Conservation (phyloP, 2,113 vertebrate genomes). For the Collichthys lucidus region DNA sequence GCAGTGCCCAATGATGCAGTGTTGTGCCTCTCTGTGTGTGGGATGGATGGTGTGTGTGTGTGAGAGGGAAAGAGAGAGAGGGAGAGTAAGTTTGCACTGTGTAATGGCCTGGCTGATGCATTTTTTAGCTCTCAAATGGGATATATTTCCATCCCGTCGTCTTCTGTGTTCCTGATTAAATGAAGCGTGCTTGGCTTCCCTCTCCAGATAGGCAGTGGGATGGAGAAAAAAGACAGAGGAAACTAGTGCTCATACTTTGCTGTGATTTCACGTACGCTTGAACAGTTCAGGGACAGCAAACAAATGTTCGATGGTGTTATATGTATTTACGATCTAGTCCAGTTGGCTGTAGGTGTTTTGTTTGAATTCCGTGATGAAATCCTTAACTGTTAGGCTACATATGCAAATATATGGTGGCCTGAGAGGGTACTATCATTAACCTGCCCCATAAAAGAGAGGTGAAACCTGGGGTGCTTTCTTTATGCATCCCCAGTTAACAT, state of each 20-base stretch:
- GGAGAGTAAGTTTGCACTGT: slow-evolving; percentile 28
- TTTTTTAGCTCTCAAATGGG: slow-evolving; percentile 73
- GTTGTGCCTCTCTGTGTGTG: slow-evolving; percentile 51
- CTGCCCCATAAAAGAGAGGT: slow-evolving; percentile 38
- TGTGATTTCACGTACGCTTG: slow-evolving; percentile 44
- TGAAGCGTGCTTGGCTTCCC: slow-evolving; percentile 60
- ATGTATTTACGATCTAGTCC: slow-evolving; percentile 49
- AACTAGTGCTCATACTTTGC: slow-evolving; percentile 46
- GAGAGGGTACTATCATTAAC: slow-evolving; percentile 34
- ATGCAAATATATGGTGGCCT: slow-evolving; percentile 14
- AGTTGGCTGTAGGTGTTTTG: slow-evolving; percentile 1
- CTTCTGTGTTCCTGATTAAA: slow-evolving; percentile 74
- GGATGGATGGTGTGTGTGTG: slow-evolving; percentile 32
- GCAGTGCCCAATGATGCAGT: slow-evolving; percentile 60
- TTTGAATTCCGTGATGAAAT: slow-evolving; percentile 28
- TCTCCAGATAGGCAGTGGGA: slow-evolving; percentile 49
- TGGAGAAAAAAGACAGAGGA: slow-evolving; percentile 45
- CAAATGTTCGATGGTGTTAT: slow-evolving; percentile 35
- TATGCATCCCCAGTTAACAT: slow-evolving; percentile 35
- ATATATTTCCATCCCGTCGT: slow-evolving; percentile 64
- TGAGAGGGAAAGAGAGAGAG: not conserved
- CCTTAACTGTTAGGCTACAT: not conserved
- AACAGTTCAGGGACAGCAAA: slow-evolving; percentile 34
- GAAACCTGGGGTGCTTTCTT: slow-evolving; percentile 30
- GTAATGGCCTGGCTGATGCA: slow-evolving; percentile 71